Conservation (phyloP, 2,113 vertebrate genomes). For the Gavialis gangeticus region DNA sequence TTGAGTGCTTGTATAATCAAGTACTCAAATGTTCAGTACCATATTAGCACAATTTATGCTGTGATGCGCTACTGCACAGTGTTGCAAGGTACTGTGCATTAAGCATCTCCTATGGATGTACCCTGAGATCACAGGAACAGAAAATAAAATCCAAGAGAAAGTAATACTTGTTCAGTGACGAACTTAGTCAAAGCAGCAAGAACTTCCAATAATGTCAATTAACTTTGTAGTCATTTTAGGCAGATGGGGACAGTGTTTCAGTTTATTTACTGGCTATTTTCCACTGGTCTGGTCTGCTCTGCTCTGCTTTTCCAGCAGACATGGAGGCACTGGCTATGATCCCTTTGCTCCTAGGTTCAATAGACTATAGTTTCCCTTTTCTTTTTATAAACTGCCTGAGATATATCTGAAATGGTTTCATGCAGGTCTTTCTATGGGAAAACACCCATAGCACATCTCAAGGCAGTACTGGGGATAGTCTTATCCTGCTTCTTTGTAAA, state of each 20-base stretch:
- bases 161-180: slow-evolving; percentile 54
- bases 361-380: background rate
- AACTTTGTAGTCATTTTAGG: slow-evolving; percentile 30
- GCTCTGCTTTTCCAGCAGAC: background rate
- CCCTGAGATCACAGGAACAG: slow-evolving; percentile 1
- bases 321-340: background rate
- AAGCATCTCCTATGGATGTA: too few relatives aligned
- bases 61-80: too few relatives aligned
- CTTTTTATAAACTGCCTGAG: background rate
- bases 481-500: background rate
- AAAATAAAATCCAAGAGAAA: slow-evolving; percentile 34
- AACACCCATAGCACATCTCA: background rate
- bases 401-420: background rate
- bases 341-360: background rate
- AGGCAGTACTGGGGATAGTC: background rate
- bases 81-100: too few relatives aligned
- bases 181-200: slow-evolving; percentile 30
- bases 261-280: background rate
- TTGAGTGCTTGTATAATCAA: too few relatives aligned
- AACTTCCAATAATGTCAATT: slow-evolving; percentile 3
- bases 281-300: background rate
- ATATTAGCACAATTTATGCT: too few relatives aligned
- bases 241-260: background rate
- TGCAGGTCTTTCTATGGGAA: background rate
- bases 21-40: too few relatives aligned